phyloP scores from a whole-genome alignment of 1,140 invertebrate species.

The Pogonognathellus flavescens region DNA sequence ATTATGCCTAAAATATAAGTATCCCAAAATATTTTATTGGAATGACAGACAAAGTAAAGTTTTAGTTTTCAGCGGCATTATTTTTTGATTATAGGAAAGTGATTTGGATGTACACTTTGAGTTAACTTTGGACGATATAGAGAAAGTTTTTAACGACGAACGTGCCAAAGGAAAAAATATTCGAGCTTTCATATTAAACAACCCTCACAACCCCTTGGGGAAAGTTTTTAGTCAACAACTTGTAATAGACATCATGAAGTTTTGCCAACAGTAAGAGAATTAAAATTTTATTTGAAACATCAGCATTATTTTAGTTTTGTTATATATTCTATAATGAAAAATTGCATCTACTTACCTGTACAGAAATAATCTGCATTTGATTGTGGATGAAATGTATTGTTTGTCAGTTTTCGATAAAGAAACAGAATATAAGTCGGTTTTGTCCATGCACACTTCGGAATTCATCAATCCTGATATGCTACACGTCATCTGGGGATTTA shows the following conservation, averaged over 20 bases:
- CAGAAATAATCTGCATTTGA: slow-evolving; percentile 57
- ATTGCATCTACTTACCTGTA: neutral
- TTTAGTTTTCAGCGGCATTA: no score
- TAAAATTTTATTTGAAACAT: no score
- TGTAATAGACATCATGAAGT: slow-evolving; percentile 53
- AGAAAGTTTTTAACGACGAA: neutral
- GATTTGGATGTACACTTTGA: neutral
- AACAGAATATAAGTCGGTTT: slow-evolving; percentile 49
- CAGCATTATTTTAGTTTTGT: neutral
- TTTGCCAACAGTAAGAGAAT: slow-evolving; percentile 56
- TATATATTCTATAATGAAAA: neutral
- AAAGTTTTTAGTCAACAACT: slow-evolving; percentile 39
- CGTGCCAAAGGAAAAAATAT: slow-evolving; percentile 48
- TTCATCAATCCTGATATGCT: slow-evolving; percentile 33
- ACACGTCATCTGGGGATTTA: slow-evolving; percentile 63
- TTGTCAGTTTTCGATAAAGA: slow-evolving; percentile 58
- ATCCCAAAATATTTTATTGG: no score
- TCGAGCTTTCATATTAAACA: slow-evolving; percentile 57
- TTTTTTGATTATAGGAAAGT: neutral
- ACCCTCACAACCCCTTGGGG: slow-evolving; percentile 61
- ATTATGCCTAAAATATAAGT: no score
- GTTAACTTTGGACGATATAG: slow-evolving; percentile 35
- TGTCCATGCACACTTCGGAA: slow-evolving; percentile 34
- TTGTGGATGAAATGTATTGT: slow-evolving; percentile 62
- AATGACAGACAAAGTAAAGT: neutral